Evolutionary conservation across 2,797 vertebrate species (phyloP).

Genomic region (Characodon lateralis): DNA sequence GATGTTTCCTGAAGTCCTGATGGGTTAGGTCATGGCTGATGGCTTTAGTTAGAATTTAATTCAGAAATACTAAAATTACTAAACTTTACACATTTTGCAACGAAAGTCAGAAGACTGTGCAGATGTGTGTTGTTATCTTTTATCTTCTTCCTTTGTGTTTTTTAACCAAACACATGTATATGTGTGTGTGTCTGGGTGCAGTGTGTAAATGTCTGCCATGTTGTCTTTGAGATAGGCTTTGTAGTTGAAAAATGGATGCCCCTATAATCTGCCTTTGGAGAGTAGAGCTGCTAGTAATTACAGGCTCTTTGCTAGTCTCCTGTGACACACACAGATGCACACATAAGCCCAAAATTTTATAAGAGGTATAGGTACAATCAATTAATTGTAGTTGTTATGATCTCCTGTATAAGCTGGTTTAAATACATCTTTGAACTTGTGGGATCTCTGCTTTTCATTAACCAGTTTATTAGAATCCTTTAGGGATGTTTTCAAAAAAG

Average conservation of each 20-base stretch:
- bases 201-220: slow-evolving; percentile 21
- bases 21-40: background rate
- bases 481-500: background rate
- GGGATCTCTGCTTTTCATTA: background rate
- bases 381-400: slow-evolving; percentile 1
- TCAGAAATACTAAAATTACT: too few relatives aligned
- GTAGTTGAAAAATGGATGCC: slow-evolving; percentile 59
- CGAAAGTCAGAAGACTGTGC: slow-evolving; percentile 4
- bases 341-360: slow-evolving; percentile 7
- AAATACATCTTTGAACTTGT: slow-evolving; percentile 2
- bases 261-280: slow-evolving; percentile 37
- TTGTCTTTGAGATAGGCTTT: slow-evolving; percentile 42
- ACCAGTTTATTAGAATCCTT: background rate
- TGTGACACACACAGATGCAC: background rate
- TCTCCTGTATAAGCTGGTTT: background rate
- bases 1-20: background rate
- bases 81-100: background rate
- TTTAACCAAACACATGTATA: slow-evolving; percentile 16
- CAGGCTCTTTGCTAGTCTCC: slow-evolving; percentile 43
- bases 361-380: slow-evolving; percentile 3
- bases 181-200: too few relatives aligned
- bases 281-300: slow-evolving; percentile 59
- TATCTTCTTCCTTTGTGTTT: slow-evolving; percentile 10
- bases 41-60: background rate
- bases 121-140: slow-evolving; percentile 20